Conservation (phyloP, 2,113 vertebrate genomes). For the Ploceus nigricollis region DNA sequence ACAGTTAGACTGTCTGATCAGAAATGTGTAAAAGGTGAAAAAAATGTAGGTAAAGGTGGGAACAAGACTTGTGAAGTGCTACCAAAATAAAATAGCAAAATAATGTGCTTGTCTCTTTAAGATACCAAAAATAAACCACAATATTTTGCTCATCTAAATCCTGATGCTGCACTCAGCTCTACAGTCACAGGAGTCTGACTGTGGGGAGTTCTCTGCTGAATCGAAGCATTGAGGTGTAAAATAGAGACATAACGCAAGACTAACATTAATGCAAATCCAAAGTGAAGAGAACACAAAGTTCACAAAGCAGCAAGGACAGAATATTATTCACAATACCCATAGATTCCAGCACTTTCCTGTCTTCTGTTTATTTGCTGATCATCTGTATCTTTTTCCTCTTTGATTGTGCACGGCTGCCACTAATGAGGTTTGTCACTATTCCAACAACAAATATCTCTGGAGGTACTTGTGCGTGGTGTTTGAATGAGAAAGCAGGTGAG, state of each 20-base stretch:
- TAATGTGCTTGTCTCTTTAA: constrained; percentile 14
- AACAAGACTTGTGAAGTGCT: not conserved
- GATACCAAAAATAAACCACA: constrained; percentile 39
- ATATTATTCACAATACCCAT: not conserved
- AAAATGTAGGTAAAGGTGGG: not conserved
- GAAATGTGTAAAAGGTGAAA: not conserved
- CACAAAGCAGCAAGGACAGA: not conserved
- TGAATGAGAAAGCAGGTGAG: constrained; percentile 44
- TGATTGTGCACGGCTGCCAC: not conserved
- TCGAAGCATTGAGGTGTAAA: constrained; percentile 35
- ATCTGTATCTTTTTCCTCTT: not conserved
- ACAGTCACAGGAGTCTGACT: constrained; percentile 16
- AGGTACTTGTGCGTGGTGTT: not conserved
- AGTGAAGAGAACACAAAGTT: constrained; percentile 26
- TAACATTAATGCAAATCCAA: constrained; percentile 36
- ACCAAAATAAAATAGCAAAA: not conserved
- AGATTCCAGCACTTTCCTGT: not conserved
- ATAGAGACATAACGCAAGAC: constrained; percentile 33
- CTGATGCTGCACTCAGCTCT: not conserved
- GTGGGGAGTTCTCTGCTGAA: not conserved
- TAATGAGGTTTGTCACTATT: constrained; percentile 12
- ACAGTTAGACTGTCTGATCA: not conserved
- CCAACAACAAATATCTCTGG: not conserved
- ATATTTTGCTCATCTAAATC: not conserved
- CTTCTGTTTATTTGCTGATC: not conserved